Base-by-base conservation (phyloP, 2,797 vertebrate species). In the Hemitrygon akajei region DNA sequence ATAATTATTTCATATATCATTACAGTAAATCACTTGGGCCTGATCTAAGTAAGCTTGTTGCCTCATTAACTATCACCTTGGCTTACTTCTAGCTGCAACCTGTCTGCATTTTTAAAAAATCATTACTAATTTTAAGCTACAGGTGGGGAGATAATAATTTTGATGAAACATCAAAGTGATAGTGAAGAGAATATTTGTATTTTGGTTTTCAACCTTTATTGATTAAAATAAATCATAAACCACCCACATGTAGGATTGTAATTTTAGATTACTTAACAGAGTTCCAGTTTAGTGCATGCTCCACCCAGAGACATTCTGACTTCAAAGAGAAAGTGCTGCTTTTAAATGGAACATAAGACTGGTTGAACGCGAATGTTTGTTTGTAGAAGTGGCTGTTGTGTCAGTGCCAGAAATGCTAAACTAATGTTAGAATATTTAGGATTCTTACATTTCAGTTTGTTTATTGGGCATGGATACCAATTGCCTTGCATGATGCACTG, bases 251-350 rank as follows among this genome's bases (percentile, higher is more conserved):
- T 22, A 66, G 63, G 60, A 34, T 69, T 89, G 66, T 37, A 66
- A 22, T 89, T 89, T 89, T 69, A 69, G n/a, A 89, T 89, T 25
- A 86, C 30, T 84, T 27, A 86, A 60, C 82, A 60, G 60, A 89
- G 66, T 89, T 66, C 66, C 86, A 20, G 60, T 20, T 66, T 89
- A 89, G 86, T 7, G 34, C 66, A n/a, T n/a, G 86, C 7, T 66
- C n/a, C 86, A 69, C 18, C n/a, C 86, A 69, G 34, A 34, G 60
- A 16, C 60, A 89, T 9, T 37, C 63, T 69, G 10, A 69, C 0
- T 37, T 69, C 14, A 69, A 89, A 89, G 18, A 69, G 20, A 89
- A 89, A 69, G 20, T 18, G 18, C 9, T 34, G 60, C 58, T 66
- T 87, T 87, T 20, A 63, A 87, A 34, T n/a, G 2, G 27, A 84